Evolutionary conservation across 2,113 vertebrate genomes (phyloP).

Genomic region (Sminthopsis crassicaudata): DNA sequence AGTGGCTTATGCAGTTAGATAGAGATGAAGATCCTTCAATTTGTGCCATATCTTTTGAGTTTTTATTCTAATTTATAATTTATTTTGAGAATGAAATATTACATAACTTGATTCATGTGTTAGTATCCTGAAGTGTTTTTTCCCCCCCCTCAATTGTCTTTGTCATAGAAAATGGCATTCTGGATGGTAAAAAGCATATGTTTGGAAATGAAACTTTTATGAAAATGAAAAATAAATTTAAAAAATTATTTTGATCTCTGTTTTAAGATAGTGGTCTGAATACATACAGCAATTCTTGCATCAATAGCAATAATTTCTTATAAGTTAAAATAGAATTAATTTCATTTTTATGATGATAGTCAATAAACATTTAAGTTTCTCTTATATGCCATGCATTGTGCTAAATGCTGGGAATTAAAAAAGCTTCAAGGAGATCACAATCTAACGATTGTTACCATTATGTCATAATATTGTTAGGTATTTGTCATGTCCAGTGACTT

Average conservation of each 20-base stretch:
- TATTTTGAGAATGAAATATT: neutral
- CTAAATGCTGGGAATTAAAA: neutral
- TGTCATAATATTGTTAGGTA: neutral
- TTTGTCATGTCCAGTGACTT: neutral
- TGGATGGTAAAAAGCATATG: neutral
- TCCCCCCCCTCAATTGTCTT: neutral
- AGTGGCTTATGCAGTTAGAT: neutral
- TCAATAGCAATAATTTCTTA: neutral
- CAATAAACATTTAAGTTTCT: neutral
- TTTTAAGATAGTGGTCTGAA: neutral
- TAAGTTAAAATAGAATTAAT: neutral
- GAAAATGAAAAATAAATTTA: neutral
- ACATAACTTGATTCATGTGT: neutral
- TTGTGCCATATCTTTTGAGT: neutral
- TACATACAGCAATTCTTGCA: neutral
- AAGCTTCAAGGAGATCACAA: neutral
- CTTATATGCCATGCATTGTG: neutral
- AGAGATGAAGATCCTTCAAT: neutral
- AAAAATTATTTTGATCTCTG: neutral
- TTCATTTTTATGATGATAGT: neutral
- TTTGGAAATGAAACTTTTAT: neutral
- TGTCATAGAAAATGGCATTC: neutral
- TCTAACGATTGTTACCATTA: neutral
- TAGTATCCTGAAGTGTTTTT: neutral
- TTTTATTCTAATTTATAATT: neutral